These are phyloP conservation scores for Drosophila niveifrons DNA, from an alignment of 2,888 invertebrate species.

Conservation along the genomic window DNA sequence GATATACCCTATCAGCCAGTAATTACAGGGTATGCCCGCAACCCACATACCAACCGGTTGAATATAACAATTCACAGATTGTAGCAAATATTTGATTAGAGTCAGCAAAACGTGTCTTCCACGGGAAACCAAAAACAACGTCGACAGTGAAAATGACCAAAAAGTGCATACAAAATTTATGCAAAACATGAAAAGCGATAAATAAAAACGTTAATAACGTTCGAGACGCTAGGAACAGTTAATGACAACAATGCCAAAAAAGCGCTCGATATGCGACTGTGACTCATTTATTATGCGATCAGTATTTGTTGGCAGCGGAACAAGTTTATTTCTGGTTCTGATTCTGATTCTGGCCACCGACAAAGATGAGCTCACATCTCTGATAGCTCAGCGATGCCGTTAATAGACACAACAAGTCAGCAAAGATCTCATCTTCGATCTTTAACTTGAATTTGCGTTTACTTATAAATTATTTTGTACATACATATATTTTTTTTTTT, in stretches of 20 bases:
- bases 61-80: constrained; percentile 22
- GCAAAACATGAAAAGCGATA: constrained; percentile 41
- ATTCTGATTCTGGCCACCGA: constrained; percentile 10
- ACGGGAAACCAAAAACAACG: constrained; percentile 1
- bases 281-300: constrained; percentile 34
- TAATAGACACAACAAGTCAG: constrained; percentile 45
- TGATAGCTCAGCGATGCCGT: constrained; percentile 48
- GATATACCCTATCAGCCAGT: not conserved
- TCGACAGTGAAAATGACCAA: constrained; percentile 16
- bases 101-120: constrained; percentile 56
- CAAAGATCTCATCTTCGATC: constrained; percentile 14
- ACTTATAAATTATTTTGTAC: constrained; percentile 35
- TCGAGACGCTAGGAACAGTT: constrained; percentile 35
- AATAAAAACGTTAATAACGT: constrained; percentile 26
- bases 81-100: constrained; percentile 36
- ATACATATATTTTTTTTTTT: constrained; percentile 16
- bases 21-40: constrained; percentile 21
- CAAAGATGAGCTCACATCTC: constrained; percentile 69
- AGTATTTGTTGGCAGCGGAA: constrained; percentile 25
- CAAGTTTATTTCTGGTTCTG: constrained; percentile 51
- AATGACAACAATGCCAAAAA: constrained; percentile 47
- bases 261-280: constrained; percentile 19
- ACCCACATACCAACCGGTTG: constrained; percentile 26
- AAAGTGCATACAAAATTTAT: constrained; percentile 58
- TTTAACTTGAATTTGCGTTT: constrained; percentile 21